phyloP scores from a whole-genome alignment of 1,140 invertebrate species.

The Drosophila chauvacae region DNA sequence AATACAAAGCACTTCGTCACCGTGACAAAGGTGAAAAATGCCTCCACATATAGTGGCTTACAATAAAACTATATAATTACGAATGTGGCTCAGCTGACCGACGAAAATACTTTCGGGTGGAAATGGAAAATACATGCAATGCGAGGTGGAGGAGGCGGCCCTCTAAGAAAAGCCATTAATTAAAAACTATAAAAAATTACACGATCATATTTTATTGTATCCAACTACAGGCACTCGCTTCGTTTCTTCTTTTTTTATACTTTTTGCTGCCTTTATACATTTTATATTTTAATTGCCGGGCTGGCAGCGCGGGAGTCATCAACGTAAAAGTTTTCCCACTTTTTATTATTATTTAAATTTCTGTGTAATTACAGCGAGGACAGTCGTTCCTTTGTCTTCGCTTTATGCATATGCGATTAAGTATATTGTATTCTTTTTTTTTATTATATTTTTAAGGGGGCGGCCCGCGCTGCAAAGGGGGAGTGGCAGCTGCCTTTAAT shows the following conservation, averaged over 20 bases:
- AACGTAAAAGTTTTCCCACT: slow-evolving; percentile 65
- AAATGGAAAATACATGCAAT: slow-evolving; percentile 47
- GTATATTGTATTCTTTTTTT: slow-evolving; percentile 45
- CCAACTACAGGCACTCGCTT: slow-evolving; percentile 22
- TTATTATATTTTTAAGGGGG: slow-evolving; percentile 19
- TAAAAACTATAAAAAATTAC: slow-evolving; percentile 81
- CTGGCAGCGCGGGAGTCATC: slow-evolving; percentile 43
- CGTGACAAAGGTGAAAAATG: slow-evolving; percentile 47
- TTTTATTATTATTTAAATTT: slow-evolving; percentile 78
- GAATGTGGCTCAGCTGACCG: slow-evolving; percentile 49
- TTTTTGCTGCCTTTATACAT: slow-evolving; percentile 37
- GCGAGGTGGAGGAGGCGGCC: slow-evolving; percentile 11
- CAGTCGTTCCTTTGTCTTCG: slow-evolving; percentile 64
- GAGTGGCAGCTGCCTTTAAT: slow-evolving; percentile 46
- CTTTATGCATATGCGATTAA: slow-evolving; percentile 69
- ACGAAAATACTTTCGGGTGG: slow-evolving; percentile 40
- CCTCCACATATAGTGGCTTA: slow-evolving; percentile 30
- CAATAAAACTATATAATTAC: slow-evolving; percentile 48
- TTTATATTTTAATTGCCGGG: slow-evolving; percentile 62
- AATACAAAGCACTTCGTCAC: slow-evolving; percentile 32
- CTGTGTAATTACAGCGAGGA: slow-evolving; percentile 62
- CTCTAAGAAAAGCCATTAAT: slow-evolving; percentile 78
- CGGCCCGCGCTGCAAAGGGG: neutral
- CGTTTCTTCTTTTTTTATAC: slow-evolving; percentile 51
- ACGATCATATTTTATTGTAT: slow-evolving; percentile 57